Base-by-base conservation (phyloP, 2,888 invertebrate genomes). In the Syrphus vitripennis region DNA sequence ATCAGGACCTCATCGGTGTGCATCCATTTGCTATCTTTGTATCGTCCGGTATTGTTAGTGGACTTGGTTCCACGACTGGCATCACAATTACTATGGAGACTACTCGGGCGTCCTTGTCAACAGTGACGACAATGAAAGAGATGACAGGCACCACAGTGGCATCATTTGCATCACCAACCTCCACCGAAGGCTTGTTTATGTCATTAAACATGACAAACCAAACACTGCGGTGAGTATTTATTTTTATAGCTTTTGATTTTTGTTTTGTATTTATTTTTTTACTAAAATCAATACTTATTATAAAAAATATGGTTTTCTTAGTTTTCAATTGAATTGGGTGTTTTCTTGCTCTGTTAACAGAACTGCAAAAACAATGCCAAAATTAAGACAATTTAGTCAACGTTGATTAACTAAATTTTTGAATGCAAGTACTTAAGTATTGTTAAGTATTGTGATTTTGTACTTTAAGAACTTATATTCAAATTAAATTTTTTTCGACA, bases 171-270 rank as follows among this genome's bases (percentile, higher is more conserved):
- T 0, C 63, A 31, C 37, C 48, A 3, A 21, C 42, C 26, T 40
- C 61, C 74, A 55, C n/a, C 26, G 71, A 59, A 42, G 40, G 31
- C 29, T 34, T 70, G 24, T 65, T 82, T 50, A 69, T 59, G 78
- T 74, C 82, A 50, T 70, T 82, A 37, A 65, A 75, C 50, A 71
- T 71, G 40, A 75, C 83, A 10, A 82, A 86, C 37, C 74, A 82
- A 12, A 74, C 74, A n/a, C 74, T 74, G 19, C 72, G 82, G 86
- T 86, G 12, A 78, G 86, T 86, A 9, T 9, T 19, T 42, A 0
- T n/a, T n/a, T n/a, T n/a, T n/a, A n/a, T n/a, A n/a, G 6, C 29
- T 48, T 21, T 48, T 48, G 4, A 0, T 16, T 42, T 34, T 48
- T n/a, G 16, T 7, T 45, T 42, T 65, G 9, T 69, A 16, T 40